These are phyloP conservation scores for Phalangium opilio DNA, from an alignment of 2,888 invertebrate genomes.

Conservation along the genomic window DNA sequence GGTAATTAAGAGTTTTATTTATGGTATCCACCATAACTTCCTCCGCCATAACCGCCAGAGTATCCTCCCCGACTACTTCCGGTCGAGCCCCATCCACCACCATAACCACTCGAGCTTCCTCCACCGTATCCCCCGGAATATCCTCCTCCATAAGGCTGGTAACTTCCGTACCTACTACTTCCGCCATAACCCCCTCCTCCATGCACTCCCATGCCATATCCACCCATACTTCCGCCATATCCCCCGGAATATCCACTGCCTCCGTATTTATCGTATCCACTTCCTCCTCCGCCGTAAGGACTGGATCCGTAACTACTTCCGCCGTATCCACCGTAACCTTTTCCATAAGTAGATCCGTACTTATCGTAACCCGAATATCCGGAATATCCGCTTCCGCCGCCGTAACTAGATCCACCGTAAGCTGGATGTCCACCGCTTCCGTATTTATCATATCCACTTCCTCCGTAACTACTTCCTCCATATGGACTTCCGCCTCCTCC, in stretches of 20 bases:
- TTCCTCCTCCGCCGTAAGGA: not conserved
- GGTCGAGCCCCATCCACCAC: not conserved
- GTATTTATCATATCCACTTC: not conserved
- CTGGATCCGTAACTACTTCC: not conserved
- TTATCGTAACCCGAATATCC: not conserved
- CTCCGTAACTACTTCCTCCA: not conserved
- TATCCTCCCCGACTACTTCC: not conserved
- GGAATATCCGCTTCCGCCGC: not conserved
- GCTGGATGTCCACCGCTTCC: not conserved
- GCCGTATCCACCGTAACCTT: conserved; percentile 1
- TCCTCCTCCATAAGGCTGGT: not conserved
- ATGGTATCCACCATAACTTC: not conserved
- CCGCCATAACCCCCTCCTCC: not conserved
- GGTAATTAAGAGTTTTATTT: not conserved
- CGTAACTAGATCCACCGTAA: not conserved
- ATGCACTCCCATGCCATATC: too few relatives aligned
- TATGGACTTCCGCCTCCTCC: too few relatives aligned
- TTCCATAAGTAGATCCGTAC: not conserved
- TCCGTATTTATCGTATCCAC: not conserved
- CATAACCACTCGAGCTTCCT: not conserved
- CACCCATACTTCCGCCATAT: not conserved
- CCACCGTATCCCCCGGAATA: not conserved
- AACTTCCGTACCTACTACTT: not conserved
- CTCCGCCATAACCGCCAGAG: not conserved
- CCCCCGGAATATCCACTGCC: not conserved